Evolutionary conservation across 1,140 invertebrate genomes (phyloP), one percentile per base, ranked within the genome.

Genomic region (Notospermus geniculatus): DNA sequence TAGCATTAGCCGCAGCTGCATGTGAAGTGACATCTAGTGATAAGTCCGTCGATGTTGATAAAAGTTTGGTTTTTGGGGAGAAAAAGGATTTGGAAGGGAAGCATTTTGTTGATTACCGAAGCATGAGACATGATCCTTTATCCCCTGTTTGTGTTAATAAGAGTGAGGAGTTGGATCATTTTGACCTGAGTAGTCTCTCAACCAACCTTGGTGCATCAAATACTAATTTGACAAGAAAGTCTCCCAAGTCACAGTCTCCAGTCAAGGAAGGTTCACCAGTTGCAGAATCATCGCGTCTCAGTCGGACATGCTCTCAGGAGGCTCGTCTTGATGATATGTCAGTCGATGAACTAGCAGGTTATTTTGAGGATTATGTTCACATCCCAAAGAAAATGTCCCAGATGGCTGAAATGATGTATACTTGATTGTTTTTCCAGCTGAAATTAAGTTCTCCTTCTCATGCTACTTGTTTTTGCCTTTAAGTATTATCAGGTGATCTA

Each of bases 341-440:
- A 61, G 77, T 77, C 0, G 75, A 79, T 58, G 79, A 80, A 62
- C 64, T 80, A n/a, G 74, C 78, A 9, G 67, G 72, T 30, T 80
- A 80, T 62, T 76, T 80, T 64, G 78, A 80, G 41, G 72, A 80
- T 55, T 77, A 70, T 66, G 68, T 78, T 22, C 66, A 79, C 63
- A 78, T 80, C 23, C 79, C 79, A 1, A 78, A 78, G 56, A 79
- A 80, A 53, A 80, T 81, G 79, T 80, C 77, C 11, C 60, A 65
- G 15, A 80, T 81, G 79, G 79, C 78, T 29, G 76, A 81, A 70
- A 81, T 80, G 78, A 81, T 81, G 78, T 80, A 80, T 50, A 76
- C 74, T 7, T 75, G 55, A 65, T 56, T 15, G 61, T 58, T 50
- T 23, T n/a, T n/a, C n/a, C n/a, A n/a, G n/a, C n/a, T n/a, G n/a